A percentile compares a stretch with the other conserved stretches of the same genome.
These are phyloP conservation scores for Corythaixoides concolor DNA, from an alignment of 2,113 vertebrate genomes.

Conservation along the genomic window DNA sequence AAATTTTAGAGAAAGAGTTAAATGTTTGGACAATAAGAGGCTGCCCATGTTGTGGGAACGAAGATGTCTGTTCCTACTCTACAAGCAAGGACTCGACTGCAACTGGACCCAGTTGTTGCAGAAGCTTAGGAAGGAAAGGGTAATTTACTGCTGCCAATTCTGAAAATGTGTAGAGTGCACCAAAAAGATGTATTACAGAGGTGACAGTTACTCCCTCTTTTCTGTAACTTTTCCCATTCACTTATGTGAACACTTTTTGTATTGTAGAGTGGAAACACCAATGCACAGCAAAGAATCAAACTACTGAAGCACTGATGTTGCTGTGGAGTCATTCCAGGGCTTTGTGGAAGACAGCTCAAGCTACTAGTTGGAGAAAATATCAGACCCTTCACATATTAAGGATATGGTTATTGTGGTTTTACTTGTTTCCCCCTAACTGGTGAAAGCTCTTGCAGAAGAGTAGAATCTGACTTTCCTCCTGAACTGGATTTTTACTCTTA, in stretches of 20 bases:
- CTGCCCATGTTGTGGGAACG: background rate
- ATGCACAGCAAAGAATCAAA: background rate
- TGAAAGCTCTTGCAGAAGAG: background rate
- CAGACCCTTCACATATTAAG: background rate
- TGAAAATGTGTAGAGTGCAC: rapidly evolving
- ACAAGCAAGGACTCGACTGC: background rate
- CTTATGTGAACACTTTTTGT: background rate
- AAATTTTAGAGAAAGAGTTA: background rate
- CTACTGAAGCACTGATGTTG: background rate
- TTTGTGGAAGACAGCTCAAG: background rate
- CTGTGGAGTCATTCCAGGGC: background rate
- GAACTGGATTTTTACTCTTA: background rate
- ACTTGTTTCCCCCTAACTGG: background rate
- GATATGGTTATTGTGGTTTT: background rate
- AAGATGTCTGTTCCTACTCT: background rate
- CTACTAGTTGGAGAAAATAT: background rate
- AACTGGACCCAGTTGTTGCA: background rate
- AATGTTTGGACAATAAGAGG: background rate
- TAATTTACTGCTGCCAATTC: background rate
- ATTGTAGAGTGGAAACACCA: background rate
- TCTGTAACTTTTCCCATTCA: background rate
- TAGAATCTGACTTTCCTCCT: background rate
- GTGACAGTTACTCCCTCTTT: background rate
- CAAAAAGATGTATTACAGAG: background rate
- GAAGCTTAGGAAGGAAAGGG: background rate